Percentiles rank a stretch among this genome's conserved stretches.
Conservation (phyloP, 2,888 invertebrate genomes). For the Ectropis crepuscularia region DNA sequence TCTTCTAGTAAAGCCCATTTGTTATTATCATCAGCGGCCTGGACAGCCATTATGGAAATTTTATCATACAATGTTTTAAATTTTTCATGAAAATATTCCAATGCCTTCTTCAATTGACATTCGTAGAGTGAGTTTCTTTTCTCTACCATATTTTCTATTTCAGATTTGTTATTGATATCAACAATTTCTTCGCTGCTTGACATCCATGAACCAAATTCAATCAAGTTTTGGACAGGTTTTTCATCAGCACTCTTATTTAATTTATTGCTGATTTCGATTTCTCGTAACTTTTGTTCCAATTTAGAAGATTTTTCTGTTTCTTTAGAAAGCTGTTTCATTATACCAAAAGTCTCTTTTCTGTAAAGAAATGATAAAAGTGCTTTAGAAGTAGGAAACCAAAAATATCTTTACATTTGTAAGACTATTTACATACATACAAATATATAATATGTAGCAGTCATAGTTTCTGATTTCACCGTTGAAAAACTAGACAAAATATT, state of each 20-base stretch:
- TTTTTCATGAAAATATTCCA: conserved; percentile 74
- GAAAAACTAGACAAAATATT: too few species aligned
- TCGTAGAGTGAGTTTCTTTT: conserved; percentile 63
- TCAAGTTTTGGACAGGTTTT: conserved; percentile 41
- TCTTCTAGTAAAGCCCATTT: conserved; percentile 77
- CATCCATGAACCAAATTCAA: conserved; percentile 72
- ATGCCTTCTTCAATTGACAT: conserved; percentile 63
- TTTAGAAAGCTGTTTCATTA: conserved; percentile 66
- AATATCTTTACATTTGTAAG: too few species aligned
- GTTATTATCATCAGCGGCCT: conserved; percentile 70
- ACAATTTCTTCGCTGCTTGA: conserved; percentile 56
- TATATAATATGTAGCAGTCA: too few species aligned
- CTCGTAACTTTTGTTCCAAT: conserved; percentile 64
- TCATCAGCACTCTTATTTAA: conserved; percentile 38
- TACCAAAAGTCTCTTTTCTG: conserved; percentile 76
- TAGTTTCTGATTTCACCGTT: too few species aligned
- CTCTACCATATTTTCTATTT: conserved; percentile 56
- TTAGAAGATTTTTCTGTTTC: conserved; percentile 67
- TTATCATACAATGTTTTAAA: conserved; percentile 75
- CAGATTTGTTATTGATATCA: conserved; percentile 56
- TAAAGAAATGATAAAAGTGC: conserved; percentile 1
- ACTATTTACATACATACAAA: too few species aligned
- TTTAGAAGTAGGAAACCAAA: too few species aligned
- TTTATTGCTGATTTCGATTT: conserved; percentile 54
- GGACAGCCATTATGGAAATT: conserved; percentile 71